Conservation (phyloP, 92 coral and sea anemone species). For the Umimayanthus chanpuru region DNA sequence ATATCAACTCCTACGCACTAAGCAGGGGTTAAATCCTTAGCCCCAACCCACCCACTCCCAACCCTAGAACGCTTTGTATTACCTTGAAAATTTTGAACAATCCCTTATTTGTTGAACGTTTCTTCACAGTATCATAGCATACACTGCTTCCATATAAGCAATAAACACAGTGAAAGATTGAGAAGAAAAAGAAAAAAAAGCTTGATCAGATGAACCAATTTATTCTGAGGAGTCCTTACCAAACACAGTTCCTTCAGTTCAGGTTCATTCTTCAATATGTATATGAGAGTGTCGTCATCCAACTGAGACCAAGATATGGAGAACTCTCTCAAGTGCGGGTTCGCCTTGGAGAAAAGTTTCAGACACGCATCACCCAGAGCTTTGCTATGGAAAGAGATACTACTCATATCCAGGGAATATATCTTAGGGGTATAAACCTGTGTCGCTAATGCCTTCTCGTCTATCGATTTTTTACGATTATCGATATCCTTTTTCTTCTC, state of each 20-base stretch:
- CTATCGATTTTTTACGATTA: background rate
- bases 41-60: too few relatives aligned
- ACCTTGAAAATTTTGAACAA: too few relatives aligned
- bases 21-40: too few relatives aligned
- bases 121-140: too few relatives aligned
- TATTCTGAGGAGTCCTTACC: conserved; percentile 52
- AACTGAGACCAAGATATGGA: conserved; percentile 69
- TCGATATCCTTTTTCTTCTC: background rate
- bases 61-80: too few relatives aligned
- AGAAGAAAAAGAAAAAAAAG: too few relatives aligned
- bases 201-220: too few relatives aligned
- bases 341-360: conserved; percentile 62
- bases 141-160: background rate
- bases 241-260: conserved; percentile 60
- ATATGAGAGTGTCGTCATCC: conserved; percentile 68
- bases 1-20: too few relatives aligned
- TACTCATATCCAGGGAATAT: conserved; percentile 63
- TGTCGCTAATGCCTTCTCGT: background rate
- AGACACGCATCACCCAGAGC: conserved; percentile 71
- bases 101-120: too few relatives aligned
- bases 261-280: conserved; percentile 63
- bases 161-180: too few relatives aligned
- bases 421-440: conserved; percentile 58
- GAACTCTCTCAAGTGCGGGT: conserved; percentile 58
- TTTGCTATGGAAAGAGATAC: conserved; percentile 69